Base-by-base conservation (phyloP, 1,140 invertebrate species). In the Drosophila nebulosa region DNA sequence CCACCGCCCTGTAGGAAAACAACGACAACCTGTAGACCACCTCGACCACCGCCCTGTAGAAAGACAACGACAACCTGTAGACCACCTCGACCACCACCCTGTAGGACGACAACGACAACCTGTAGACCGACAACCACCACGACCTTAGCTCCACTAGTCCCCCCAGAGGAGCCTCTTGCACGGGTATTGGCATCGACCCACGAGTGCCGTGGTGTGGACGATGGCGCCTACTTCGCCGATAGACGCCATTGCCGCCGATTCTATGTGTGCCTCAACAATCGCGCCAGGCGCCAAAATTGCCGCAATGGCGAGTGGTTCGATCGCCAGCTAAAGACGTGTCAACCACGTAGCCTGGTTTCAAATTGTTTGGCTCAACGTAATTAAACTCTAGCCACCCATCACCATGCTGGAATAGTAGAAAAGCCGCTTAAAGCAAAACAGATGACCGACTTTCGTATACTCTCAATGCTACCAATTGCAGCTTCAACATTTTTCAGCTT, bases 271-370 rank as follows among this genome's bases (percentile, higher is more conserved):
- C 57, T 36, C 36, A 59, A 69, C 9, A 78, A 66, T 39, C 60
- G 39, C 18, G 21, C 64, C 0, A 65, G 24, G 27, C 68, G 71
- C n/a, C 62, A 64, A 35, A 42, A 2, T 16, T 83, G 79, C 26
- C 75, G 70, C 10, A 14, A 0, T 16, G 79, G 79, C 0, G 42
- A 64, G 10, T 84, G 79, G 79, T 84, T 75, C 35, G 79, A 84
- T 60, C 68, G 72, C 42, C 3, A 24, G 12, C 57, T 62, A 21
- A 62, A 63, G 14, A 7, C 6, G 6, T 83, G 79, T 27, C 71
- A 56, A 0, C 63, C 52, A 27, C 64, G 78, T 56, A 36, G 21
- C 3, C 30, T 42, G 32, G 78, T 81, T 2, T 16, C 21, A 9
- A 81, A 77, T 36, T 71, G 79, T 32, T 32, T 50, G 46, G 60